Conservation (phyloP, 2,113 vertebrate genomes). For the Benthochromis sp. region DNA sequence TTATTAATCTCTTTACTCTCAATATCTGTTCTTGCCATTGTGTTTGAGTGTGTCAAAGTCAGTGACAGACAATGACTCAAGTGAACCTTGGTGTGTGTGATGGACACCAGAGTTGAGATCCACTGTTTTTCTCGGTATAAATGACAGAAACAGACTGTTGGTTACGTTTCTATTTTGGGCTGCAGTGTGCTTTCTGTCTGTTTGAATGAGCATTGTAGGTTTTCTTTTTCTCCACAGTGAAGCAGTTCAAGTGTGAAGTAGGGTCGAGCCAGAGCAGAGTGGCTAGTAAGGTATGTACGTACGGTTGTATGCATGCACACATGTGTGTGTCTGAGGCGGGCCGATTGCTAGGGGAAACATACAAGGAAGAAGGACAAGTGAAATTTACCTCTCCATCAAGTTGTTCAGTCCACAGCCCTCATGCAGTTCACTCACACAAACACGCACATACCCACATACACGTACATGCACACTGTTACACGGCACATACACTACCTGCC, state of each 20-base stretch:
- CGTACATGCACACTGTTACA: neutral
- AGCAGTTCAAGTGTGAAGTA: conserved; percentile 55
- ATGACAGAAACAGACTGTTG: neutral
- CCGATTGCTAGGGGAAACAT: conserved; percentile 28
- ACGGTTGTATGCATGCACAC: neutral
- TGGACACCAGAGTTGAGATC: neutral
- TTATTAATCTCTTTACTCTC: conserved; percentile 6
- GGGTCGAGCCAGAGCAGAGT: conserved; percentile 25
- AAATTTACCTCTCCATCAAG: conserved; percentile 56
- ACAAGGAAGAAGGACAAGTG: conserved; percentile 23
- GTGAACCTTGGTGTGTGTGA: neutral
- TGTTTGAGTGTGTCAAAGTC: neutral
- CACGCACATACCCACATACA: neutral
- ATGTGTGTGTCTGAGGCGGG: neutral
- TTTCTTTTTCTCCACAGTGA: neutral
- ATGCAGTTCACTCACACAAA: neutral
- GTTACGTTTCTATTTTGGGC: neutral
- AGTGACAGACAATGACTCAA: neutral
- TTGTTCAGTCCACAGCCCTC: conserved; percentile 5
- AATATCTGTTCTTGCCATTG: neutral
- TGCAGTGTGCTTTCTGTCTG: neutral
- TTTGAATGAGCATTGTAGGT: neutral
- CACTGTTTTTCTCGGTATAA: neutral
- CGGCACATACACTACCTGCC: neutral
- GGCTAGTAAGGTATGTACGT: neutral